Evolutionary conservation across 1,140 invertebrate species (phyloP), one percentile per base, ranked within the genome.

Genomic region (Drosophila nasuta): DNA sequence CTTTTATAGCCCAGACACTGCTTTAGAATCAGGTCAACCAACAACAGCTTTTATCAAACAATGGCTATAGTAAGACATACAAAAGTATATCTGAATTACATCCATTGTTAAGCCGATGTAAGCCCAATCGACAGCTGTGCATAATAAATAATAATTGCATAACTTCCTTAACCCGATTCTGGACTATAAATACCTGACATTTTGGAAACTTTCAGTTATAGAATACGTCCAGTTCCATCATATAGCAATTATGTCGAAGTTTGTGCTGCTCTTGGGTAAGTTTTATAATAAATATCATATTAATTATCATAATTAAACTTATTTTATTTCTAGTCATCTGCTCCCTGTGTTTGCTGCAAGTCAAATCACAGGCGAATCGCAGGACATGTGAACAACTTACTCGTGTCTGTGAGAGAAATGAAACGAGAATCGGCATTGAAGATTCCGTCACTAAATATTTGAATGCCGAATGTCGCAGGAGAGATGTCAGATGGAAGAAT

Each of bases 201-300:
- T 11, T 35, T 11, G 8, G 11, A 4, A 17, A 3, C 15, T 6
- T 25, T 51, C 1, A 48, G 8, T 13, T 35, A 72, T 43, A 58
- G 35, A 51, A 20, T 3, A n/a, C 7, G 5, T 46, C 25, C 35
- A 57, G 15, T 25, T 11, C 15, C 17, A 45, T 8, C 6, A n/a
- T 49, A 41, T 35, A 58, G 28, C 41, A 74, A 77, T 64, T 20
- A 86, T 87, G 79, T 63, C 63, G 5, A 81, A 86, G 57, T 11
- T 76, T 33, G 8, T 65, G 25, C 30, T 81, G 17, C 35, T 73
- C 45, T 73, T 86, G 28, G 79, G 82, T 86, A 76, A 81, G 82
- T 1, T 8, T 28, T 41, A 1, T 5, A 30, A 1, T 4, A 46
- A 11, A 10, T 2, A 7, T 46, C 5, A 4, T 17, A 3, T 3